These are phyloP conservation scores for Ridgeia piscesae DNA, from an alignment of 1,140 invertebrate genomes.

Conservation along the genomic window DNA sequence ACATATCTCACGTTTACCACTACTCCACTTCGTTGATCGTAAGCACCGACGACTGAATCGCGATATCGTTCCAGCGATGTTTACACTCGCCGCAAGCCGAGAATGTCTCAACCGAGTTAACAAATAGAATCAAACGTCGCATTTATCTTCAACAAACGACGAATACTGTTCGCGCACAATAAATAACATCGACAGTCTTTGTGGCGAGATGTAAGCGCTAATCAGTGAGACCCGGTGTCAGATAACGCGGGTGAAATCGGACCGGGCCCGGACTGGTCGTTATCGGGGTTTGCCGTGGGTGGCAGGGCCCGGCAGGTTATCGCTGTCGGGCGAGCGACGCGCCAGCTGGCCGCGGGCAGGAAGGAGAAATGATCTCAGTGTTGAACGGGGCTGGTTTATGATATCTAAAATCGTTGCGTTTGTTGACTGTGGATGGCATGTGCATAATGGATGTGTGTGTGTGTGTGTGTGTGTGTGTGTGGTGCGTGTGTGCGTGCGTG, in stretches of 20 bases:
- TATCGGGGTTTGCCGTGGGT: background rate
- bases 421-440: background rate
- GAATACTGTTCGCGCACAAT: background rate
- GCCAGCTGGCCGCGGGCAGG: background rate
- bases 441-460: background rate
- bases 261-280: background rate
- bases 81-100: background rate
- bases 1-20: background rate
- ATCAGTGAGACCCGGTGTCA: background rate
- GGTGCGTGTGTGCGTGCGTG: background rate
- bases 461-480: background rate
- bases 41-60: background rate
- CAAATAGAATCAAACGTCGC: background rate
- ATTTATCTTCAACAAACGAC: background rate
- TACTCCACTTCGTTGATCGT: background rate
- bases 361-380: background rate
- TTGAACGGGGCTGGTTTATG: background rate
- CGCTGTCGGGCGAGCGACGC: background rate
- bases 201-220: background rate
- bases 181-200: conserved; percentile 1
- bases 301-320: background rate
- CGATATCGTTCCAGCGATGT: background rate
- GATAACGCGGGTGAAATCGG: background rate
- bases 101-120: background rate
- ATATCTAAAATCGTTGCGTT: background rate